Percentiles rank a stretch among this genome's conserved stretches.
These are phyloP conservation scores for Sebastes schlegelii DNA, from an alignment of 2,113 vertebrate species.

Conservation along the genomic window DNA sequence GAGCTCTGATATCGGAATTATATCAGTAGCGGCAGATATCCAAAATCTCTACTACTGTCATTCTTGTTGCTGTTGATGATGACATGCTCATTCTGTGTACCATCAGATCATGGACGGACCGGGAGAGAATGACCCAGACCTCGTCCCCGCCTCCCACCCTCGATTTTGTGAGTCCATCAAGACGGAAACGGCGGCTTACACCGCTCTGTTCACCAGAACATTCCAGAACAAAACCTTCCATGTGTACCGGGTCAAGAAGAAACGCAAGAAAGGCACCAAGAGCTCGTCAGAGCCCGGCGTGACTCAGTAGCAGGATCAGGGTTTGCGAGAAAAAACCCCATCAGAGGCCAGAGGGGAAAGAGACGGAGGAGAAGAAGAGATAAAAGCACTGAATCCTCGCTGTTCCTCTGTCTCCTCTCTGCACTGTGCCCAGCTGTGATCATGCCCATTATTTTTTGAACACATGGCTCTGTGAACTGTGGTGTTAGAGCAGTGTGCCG, in stretches of 20 bases:
- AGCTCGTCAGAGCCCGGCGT: slow-evolving; percentile 35
- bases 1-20: too few species aligned
- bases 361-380: slow-evolving; percentile 27
- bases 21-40: too few species aligned
- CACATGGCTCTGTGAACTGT: slow-evolving; percentile 39
- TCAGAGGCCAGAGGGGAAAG: slow-evolving; percentile 31
- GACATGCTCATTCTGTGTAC: not conserved
- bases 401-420: slow-evolving; percentile 45
- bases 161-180: slow-evolving; percentile 96
- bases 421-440: slow-evolving; percentile 47
- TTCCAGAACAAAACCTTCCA: slow-evolving; percentile 98
- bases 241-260: slow-evolving; percentile 90
- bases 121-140: slow-evolving; percentile 90
- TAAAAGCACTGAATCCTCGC: slow-evolving; percentile 30
- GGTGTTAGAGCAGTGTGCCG: slow-evolving; percentile 14
- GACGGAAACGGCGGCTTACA: slow-evolving; percentile 83
- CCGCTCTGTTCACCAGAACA: slow-evolving; percentile 87
- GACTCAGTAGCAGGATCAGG: slow-evolving; percentile 44
- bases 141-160: slow-evolving; percentile 86
- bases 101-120: slow-evolving; percentile 93
- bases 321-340: not conserved
- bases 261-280: slow-evolving; percentile 76
- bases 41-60: not conserved
- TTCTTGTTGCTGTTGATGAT: not conserved
- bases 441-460: slow-evolving; percentile 58